Evolutionary conservation across 2,113 vertebrate genomes (phyloP), one percentile per base, ranked within the genome.

Genomic region (Neopipo cinnamomea): DNA sequence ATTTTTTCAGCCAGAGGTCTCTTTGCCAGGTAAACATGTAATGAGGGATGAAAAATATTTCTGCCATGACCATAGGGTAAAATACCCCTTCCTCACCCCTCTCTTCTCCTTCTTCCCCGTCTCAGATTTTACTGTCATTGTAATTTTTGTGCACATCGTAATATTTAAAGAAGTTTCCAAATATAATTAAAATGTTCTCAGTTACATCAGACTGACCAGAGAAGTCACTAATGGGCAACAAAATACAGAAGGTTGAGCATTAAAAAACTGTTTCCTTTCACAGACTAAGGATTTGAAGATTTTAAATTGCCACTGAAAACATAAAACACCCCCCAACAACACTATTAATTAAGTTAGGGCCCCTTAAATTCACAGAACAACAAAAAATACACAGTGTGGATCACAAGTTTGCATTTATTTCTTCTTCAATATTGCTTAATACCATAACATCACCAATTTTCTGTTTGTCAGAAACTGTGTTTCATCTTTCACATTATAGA

Each of bases 1-100:
- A 30, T 83, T 95, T 89, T 61, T 85, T 76, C 47, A 82, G 30
- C 39, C 49, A 65, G 46, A 77, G 91, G 46, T 84, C 39, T 66
- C 49, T 75, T 80, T 93, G 84, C 20, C 71, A 81, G 88, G 46
- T 22, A 93, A 94, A 85, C 31, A 46, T 12, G 59, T 52, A 81
- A 31, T 56, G 76, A 53, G 47, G 88, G 72, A 78, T 3, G 5
- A 11, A 89, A 95, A 82, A 91, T 30, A 82, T 86, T 91, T 88
- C 49, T 61, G 41, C 42, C 17, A 31, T 46, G 20, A 52, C 46
- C 9, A 24, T 3, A 65, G 37, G n/a, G 33, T 71, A 74, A 92
- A 91, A 67, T 71, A 25, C 88, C 30, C 14, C 25, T 50, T 91
- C 25, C 70, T 85, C 46, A 80, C 6, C 42, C 75, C 31, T 37